A percentile compares a stretch with the other conserved stretches of the same genome.
Evolutionary conservation across 2,113 vertebrate species (phyloP).

Genomic region (Podarcis raffonei): DNA sequence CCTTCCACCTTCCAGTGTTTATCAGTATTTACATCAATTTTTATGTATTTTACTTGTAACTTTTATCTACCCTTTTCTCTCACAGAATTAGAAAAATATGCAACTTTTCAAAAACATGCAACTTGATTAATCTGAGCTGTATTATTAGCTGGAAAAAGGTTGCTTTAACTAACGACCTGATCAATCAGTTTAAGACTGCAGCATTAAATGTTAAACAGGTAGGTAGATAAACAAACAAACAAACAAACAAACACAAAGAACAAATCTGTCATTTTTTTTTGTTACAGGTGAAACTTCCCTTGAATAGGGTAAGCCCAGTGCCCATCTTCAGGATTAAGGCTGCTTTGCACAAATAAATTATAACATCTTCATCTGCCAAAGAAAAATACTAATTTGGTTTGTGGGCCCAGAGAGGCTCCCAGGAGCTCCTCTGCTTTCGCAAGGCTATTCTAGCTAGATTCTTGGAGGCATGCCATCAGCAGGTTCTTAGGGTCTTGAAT

Average conservation of each 20-base stretch:
- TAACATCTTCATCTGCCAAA: not conserved
- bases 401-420: not conserved
- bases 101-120: too few species aligned
- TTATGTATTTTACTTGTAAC: too few species aligned
- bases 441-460: not conserved
- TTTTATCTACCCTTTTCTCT: too few species aligned
- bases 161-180: not conserved
- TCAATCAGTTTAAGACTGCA: too few species aligned
- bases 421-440: not conserved
- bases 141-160: not conserved
- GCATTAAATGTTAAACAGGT: too few species aligned
- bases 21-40: too few species aligned
- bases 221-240: not conserved
- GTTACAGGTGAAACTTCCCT: not conserved
- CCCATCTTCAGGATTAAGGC: not conserved
- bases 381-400: slow-evolving; percentile 20
- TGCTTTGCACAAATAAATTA: slow-evolving; percentile 1
- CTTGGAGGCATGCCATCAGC: not conserved
- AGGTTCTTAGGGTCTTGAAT: not conserved
- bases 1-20: too few species aligned
- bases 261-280: not conserved
- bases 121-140: not conserved
- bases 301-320: not conserved
- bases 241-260: not conserved
- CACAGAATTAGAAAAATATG: too few species aligned